phyloP scores from a whole-genome alignment of 2,113 vertebrate genomes.

The Petrocephalus microphthalmus region DNA sequence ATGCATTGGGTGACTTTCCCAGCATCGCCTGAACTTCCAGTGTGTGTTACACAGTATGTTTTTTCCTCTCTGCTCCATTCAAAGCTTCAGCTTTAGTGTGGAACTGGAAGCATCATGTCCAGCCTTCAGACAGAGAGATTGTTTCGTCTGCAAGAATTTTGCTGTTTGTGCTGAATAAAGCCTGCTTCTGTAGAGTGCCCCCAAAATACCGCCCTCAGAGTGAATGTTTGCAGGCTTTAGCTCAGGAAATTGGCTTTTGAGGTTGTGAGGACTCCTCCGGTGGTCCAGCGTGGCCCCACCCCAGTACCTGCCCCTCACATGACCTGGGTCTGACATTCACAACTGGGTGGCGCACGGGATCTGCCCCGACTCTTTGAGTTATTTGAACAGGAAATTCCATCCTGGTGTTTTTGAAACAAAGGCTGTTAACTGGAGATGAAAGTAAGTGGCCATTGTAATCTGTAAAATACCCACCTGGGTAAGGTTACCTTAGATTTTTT shows the following conservation, averaged over 20 bases:
- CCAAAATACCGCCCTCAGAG: not conserved
- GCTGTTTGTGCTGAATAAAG: not conserved
- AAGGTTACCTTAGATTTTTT: constrained; percentile 17
- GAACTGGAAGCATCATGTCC: not conserved
- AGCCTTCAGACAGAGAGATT: not conserved
- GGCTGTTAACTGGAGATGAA: constrained; percentile 38
- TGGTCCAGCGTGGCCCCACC: not conserved
- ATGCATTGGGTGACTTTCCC: not conserved
- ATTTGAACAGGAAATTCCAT: constrained; percentile 41
- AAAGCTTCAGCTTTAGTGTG: not conserved
- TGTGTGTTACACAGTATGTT: not conserved
- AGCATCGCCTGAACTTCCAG: not conserved
- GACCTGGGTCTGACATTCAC: not conserved
- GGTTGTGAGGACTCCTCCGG: not conserved
- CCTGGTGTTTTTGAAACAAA: constrained; percentile 41
- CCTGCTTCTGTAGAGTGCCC: not conserved
- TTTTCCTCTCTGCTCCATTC: not conserved
- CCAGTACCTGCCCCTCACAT: not conserved
- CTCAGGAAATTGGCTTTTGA: not conserved
- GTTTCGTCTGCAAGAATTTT: not conserved
- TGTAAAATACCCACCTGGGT: constrained; percentile 17
- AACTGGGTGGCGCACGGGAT: constrained; percentile 35
- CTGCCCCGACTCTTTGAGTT: constrained; percentile 40
- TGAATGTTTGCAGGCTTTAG: not conserved
- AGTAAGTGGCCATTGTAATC: constrained; percentile 27